These are phyloP conservation scores for Aquatica leii DNA, from an alignment of 2,888 invertebrate genomes.

Conservation along the genomic window DNA sequence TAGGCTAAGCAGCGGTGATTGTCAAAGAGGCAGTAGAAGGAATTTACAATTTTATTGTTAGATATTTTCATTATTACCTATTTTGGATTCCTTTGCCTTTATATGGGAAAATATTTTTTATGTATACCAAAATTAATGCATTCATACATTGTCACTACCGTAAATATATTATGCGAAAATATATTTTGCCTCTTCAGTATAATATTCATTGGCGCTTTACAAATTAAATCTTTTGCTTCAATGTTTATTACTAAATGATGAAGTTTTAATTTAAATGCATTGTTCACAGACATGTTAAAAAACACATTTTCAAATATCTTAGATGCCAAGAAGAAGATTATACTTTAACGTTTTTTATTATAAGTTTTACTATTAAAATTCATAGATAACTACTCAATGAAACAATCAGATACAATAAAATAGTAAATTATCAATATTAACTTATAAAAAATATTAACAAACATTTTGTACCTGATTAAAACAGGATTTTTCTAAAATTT, in stretches of 20 bases:
- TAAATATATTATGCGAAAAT: constrained; percentile 8
- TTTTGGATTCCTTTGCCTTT: constrained; percentile 47
- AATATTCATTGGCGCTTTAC: background rate
- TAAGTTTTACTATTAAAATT: no score
- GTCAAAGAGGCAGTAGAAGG: constrained; percentile 53
- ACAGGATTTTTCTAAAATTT: no score
- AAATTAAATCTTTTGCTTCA: background rate
- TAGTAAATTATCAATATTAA: no score
- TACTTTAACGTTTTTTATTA: no score
- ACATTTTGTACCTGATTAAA: no score
- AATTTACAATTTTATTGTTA: constrained; percentile 59
- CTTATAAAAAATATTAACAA: no score
- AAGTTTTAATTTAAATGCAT: no score
- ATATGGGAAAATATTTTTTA: constrained; percentile 28
- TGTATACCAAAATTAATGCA: constrained; percentile 26
- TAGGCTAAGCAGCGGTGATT: constrained; percentile 56
- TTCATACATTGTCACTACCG: constrained; percentile 18
- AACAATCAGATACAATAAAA: no score
- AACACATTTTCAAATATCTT: no score
- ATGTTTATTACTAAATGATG: background rate
- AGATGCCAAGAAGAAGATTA: no score
- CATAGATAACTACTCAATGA: no score
- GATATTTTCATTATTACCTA: constrained; percentile 58
- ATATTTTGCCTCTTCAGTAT: background rate
- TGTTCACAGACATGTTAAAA: no score